A percentile compares a stretch with the other conserved stretches of the same genome.
Conservation (phyloP, 1,140 invertebrate species). For the Sycophila sp. region DNA sequence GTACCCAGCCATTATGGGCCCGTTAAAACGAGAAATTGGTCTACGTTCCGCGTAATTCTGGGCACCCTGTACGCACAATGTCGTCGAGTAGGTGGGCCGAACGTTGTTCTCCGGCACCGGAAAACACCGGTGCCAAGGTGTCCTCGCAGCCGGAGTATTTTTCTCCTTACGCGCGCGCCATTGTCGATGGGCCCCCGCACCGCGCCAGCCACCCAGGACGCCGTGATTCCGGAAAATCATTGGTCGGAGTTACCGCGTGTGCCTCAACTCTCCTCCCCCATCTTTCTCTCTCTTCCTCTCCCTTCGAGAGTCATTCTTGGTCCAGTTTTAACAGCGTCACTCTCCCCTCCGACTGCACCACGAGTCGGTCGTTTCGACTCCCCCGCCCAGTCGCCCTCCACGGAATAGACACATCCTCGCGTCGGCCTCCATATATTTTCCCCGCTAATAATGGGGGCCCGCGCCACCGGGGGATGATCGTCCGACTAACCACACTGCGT, state of each 20-base stretch:
- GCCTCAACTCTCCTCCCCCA: too few relatives aligned
- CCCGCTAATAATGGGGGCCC: conserved; percentile 11
- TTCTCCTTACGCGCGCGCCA: background rate
- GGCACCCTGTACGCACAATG: conserved; percentile 30
- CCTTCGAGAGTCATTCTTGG: background rate
- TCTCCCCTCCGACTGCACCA: background rate
- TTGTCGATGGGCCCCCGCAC: background rate
- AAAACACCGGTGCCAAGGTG: too few relatives aligned
- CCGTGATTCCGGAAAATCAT: conserved; percentile 26
- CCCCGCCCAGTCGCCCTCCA: background rate
- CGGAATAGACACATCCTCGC: background rate
- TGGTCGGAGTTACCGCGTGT: background rate
- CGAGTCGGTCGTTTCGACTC: conserved; percentile 1
- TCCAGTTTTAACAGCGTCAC: conserved; percentile 29
- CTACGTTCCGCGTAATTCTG: conserved; percentile 46
- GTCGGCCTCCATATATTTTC: conserved; percentile 7
- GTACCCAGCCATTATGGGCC: conserved; percentile 44
- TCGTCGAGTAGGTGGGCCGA: conserved; percentile 42
- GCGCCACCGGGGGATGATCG: conserved; percentile 23
- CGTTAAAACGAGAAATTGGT: conserved; percentile 50
- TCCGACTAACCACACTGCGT: conserved; percentile 34
- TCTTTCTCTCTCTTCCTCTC: background rate
- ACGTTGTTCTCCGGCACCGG: conserved; percentile 22
- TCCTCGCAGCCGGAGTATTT: too few relatives aligned
- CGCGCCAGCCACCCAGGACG: conserved; percentile 19